Conservation (phyloP, 2,113 vertebrate species). For the Eidolon helvum region DNA sequence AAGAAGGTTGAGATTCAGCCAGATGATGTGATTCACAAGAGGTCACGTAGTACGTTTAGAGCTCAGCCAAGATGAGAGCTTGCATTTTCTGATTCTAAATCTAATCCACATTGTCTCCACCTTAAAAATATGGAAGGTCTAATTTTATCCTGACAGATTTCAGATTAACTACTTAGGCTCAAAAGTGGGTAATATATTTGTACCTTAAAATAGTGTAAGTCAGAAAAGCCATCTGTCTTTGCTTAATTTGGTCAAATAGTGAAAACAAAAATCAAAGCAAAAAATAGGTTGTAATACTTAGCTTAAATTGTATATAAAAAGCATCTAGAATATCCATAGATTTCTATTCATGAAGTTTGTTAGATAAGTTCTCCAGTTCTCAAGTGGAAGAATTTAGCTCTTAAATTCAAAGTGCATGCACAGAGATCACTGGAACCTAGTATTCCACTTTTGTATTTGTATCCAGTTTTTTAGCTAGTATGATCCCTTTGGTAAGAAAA, state of each 20-base stretch:
- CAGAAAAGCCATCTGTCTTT: slow-evolving; percentile 32
- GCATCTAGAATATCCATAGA: not conserved
- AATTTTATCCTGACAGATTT: slow-evolving; percentile 37
- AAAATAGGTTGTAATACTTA: slow-evolving; percentile 14
- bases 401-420: slow-evolving; percentile 33
- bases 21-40: not conserved
- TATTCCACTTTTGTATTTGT: slow-evolving; percentile 18
- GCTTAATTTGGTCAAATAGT: slow-evolving; percentile 48
- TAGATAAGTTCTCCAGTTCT: not conserved
- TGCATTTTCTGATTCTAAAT: not conserved
- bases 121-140: slow-evolving; percentile 23
- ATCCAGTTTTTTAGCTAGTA: not conserved
- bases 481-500: not conserved
- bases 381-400: slow-evolving; percentile 26
- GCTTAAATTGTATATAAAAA: slow-evolving; percentile 16
- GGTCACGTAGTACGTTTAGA: not conserved
- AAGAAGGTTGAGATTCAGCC: not conserved
- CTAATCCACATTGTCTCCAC: not conserved
- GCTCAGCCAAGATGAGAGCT: not conserved
- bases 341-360: slow-evolving; percentile 8
- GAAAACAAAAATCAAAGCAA: slow-evolving; percentile 53
- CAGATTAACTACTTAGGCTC: not conserved
- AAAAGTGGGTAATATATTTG: slow-evolving; percentile 47
- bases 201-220: slow-evolving; percentile 49
- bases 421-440: not conserved